Conservation (phyloP, 2,113 vertebrate genomes). For the Felis chaus region DNA sequence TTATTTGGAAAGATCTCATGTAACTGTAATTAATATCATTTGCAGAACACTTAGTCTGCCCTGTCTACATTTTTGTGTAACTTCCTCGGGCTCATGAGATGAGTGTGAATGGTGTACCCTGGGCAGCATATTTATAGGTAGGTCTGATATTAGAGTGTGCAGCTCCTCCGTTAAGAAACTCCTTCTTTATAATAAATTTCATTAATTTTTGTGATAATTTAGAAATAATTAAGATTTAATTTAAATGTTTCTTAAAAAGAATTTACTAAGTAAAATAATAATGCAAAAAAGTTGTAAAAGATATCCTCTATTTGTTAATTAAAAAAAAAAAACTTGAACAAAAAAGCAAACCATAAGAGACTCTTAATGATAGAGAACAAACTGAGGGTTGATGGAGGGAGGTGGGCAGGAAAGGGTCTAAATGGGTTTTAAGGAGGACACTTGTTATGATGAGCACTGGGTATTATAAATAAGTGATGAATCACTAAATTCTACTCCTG, state of each 20-base stretch:
- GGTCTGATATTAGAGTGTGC: background rate
- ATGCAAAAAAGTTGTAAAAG: background rate
- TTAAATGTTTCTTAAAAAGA: background rate
- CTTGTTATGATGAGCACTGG: too few species aligned
- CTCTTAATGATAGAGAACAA: too few species aligned
- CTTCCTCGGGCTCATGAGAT: background rate
- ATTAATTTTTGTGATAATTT: slow-evolving; percentile 4
- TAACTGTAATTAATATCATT: background rate
- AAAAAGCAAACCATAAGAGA: background rate
- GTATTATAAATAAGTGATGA: too few species aligned
- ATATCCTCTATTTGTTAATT: background rate
- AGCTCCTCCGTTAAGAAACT: background rate
- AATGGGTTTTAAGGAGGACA: too few species aligned
- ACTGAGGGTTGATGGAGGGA: too few species aligned
- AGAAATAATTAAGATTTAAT: background rate
- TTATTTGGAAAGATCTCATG: background rate
- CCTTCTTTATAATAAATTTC: background rate
- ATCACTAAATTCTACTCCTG: too few species aligned
- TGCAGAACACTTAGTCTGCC: background rate
- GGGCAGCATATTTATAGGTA: background rate
- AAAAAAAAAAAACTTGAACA: background rate
- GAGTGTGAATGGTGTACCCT: background rate
- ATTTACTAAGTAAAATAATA: background rate
- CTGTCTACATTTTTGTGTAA: background rate
- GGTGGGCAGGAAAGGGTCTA: too few species aligned